phyloP scores from a whole-genome alignment of 2,888 invertebrate genomes.

The Tipula helvola region DNA sequence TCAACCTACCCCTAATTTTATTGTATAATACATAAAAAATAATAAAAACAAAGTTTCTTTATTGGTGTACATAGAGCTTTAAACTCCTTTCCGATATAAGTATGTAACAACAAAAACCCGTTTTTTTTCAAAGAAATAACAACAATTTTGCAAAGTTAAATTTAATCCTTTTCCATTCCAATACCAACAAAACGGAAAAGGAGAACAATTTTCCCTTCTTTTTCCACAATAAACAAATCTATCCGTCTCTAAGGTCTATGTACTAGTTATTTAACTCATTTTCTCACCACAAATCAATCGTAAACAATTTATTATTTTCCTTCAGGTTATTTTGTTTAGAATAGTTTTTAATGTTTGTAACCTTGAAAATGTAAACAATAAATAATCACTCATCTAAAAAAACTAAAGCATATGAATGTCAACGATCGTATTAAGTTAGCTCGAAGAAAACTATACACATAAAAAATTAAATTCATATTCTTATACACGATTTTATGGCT shows the following conservation, averaged over 20 bases:
- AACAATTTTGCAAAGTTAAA: neutral
- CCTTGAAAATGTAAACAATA: conserved; percentile 10
- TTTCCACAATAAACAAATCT: neutral
- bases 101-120: neutral
- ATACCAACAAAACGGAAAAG: neutral
- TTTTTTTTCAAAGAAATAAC: neutral
- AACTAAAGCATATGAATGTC: conserved; percentile 7
- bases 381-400: neutral
- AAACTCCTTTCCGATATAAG: neutral
- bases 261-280: neutral
- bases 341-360: neutral
- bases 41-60: neutral
- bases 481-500: neutral
- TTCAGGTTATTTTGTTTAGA: neutral
- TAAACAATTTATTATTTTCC: neutral
- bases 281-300: neutral
- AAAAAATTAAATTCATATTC: neutral
- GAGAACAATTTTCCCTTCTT: neutral
- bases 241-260: neutral
- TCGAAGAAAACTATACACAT: neutral
- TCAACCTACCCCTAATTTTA: neutral
- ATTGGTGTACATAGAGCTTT: neutral
- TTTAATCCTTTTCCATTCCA: neutral
- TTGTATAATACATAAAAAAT: neutral
- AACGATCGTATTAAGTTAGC: conserved; percentile 6